A percentile compares a stretch with the other conserved stretches of the same genome.
phyloP scores from a whole-genome alignment of 2,113 vertebrate species.

The Craseonycteris thonglongyai region DNA sequence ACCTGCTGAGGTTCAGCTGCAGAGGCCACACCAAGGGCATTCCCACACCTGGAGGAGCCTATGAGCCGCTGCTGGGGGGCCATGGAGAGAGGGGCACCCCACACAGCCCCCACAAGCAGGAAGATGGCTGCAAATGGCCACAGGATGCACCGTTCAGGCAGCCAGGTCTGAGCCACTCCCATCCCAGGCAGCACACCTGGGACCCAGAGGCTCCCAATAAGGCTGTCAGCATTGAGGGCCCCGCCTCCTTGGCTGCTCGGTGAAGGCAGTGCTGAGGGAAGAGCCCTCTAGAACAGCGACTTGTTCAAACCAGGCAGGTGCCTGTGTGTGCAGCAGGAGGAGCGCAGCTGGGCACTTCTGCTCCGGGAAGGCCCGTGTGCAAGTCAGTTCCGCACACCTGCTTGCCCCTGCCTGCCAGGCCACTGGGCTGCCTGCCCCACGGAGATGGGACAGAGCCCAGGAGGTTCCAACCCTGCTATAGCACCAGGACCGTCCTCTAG shows the following conservation, averaged over 20 bases:
- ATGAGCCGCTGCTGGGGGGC: not conserved
- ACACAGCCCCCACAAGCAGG: not conserved
- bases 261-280: fast-evolving
- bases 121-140: not conserved
- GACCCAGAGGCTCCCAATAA: not conserved
- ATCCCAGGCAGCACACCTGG: not conserved
- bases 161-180: not conserved
- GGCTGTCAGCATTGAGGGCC: not conserved
- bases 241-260: not conserved
- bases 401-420: not conserved
- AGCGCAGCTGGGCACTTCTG: no score
- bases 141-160: not conserved
- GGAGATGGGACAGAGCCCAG: not conserved
- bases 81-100: fast-evolving
- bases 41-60: no score
- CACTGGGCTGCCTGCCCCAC: not conserved
- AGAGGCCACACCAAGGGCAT: not conserved
- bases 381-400: fast-evolving
- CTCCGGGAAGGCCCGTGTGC: fast-evolving
- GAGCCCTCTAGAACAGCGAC: not conserved
- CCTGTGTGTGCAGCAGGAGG: no score
- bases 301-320: fast-evolving
- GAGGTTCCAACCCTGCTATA: not conserved
- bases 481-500: not conserved
- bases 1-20: not conserved